Conservation (phyloP, 2,797 vertebrate genomes). For the Furcifer pardalis region DNA sequence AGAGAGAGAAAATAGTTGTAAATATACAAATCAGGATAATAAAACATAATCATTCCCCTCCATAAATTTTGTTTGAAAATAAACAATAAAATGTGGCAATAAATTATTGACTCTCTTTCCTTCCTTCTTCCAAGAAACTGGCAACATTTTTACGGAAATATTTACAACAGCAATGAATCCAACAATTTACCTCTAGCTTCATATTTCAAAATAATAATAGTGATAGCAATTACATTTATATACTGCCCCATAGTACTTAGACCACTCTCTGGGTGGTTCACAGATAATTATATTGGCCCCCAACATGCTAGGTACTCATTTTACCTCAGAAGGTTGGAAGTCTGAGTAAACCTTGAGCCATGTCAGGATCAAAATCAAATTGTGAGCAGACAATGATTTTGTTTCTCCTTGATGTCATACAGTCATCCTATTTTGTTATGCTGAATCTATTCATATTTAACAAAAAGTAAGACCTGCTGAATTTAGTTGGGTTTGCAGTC, state of each 20-base stretch:
- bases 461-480: neutral
- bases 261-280: too few relatives aligned
- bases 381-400: constrained; percentile 29
- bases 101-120: neutral
- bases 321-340: too few relatives aligned
- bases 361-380: too few relatives aligned
- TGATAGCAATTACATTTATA: too few relatives aligned
- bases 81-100: neutral
- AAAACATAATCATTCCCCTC: neutral
- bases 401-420: constrained; percentile 23
- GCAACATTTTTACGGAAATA: constrained; percentile 20
- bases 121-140: neutral
- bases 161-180: constrained; percentile 19
- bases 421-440: constrained; percentile 28
- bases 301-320: too few relatives aligned
- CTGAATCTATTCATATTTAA: neutral
- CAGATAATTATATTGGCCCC: too few relatives aligned
- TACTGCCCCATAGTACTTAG: too few relatives aligned
- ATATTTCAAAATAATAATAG: constrained; percentile 41
- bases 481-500: neutral
- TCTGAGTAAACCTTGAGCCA: too few relatives aligned
- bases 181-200: constrained; percentile 21
- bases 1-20: neutral
- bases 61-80: neutral
- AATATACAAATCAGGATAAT: neutral